Conservation (phyloP, 1,140 invertebrate genomes). For the Drosophila micromelanica region DNA sequence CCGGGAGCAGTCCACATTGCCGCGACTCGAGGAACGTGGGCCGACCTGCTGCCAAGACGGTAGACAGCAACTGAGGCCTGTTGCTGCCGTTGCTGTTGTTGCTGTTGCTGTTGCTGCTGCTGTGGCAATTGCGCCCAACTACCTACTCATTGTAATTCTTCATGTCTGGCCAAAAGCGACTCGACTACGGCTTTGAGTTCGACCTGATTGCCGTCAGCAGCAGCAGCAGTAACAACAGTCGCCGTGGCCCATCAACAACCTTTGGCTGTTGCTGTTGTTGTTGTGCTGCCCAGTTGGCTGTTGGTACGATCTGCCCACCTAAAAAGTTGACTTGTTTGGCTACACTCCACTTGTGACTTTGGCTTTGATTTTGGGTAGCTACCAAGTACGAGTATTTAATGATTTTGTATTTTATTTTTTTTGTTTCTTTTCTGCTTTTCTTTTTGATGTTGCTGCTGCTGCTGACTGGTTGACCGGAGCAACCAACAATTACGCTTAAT, state of each 20-base stretch:
- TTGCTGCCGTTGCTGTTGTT: conserved; percentile 28
- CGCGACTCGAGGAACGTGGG: conserved; percentile 69
- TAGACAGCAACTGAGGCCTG: conserved; percentile 40
- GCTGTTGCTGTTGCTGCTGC: conserved; percentile 35
- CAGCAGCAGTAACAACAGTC: conserved; percentile 39
- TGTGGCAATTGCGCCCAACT: conserved; percentile 79
- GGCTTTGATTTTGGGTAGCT: conserved; percentile 61
- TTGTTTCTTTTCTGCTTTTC: too few species aligned
- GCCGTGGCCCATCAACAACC: conserved; percentile 74
- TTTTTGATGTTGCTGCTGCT: background rate
- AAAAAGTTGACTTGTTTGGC: conserved; percentile 59
- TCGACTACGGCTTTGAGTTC: conserved; percentile 48
- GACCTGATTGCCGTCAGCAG: conserved; percentile 75
- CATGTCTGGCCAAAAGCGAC: conserved; percentile 70
- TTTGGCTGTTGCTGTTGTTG: conserved; percentile 49
- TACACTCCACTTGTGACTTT: conserved; percentile 77
- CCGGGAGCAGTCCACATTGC: conserved; percentile 67
- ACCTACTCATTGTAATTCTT: conserved; percentile 83
- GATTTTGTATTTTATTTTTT: conserved; percentile 60
- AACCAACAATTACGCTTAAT: conserved; percentile 81
- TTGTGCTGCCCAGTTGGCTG: conserved; percentile 49
- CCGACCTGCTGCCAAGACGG: conserved; percentile 77
- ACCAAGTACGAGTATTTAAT: conserved; percentile 74
- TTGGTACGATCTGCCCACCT: conserved; percentile 21
- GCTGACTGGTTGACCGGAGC: conserved; percentile 42